Evolutionary conservation across 2,113 vertebrate genomes (phyloP), one percentile per base, ranked within the genome.

Genomic region (Pipa parva): DNA sequence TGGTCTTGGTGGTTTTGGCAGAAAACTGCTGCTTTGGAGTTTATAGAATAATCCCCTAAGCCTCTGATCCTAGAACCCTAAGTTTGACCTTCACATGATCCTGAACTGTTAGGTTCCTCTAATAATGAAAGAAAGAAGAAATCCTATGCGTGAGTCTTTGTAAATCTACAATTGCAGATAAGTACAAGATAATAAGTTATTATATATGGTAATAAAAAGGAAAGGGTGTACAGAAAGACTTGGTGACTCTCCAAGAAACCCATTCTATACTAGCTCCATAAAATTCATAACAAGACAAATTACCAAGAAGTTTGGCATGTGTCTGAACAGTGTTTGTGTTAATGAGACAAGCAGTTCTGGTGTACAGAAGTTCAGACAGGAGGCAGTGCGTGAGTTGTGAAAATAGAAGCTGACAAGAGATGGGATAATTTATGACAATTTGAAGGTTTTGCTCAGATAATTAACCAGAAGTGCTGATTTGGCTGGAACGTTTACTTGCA

Each of bases 341-440:
- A 60, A 60, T 59, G 29, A 68, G 56, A 60, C 33, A 33, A 37
- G 25, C 45, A 42, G 65, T 27, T 52, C 18, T n/a, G 45, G 28
- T 25, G 31, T 59, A 15, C 45, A 49, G 29, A 68, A 50, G 65
- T 17, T 24, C n/a, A 39, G 55, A 17, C 64, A 67, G 64, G 9
- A 27, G 21, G 39, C 54, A 5, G n/a, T 10, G 29, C 39, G 29
- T 39, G 46, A 39, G 56, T 42, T 24, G 18, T 36, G 24, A 51
- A 60, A 68, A 60, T 68, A 68, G 42, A 68, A 68, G 56, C 46
- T 52, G 56, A 59, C 65, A 68, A 51, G 56, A 59, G 46, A 68
- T 28, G 64, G 31, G 56, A 68, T 68, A 68, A 68, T 68, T 60
- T 52, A 60, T 52, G 56, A 68, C 46, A 52, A 51, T 31, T 68